A percentile compares a stretch with the other conserved stretches of the same genome.
Evolutionary conservation across 2,797 vertebrate genomes (phyloP).

Genomic region (Periophthalmus magnuspinnatus): DNA sequence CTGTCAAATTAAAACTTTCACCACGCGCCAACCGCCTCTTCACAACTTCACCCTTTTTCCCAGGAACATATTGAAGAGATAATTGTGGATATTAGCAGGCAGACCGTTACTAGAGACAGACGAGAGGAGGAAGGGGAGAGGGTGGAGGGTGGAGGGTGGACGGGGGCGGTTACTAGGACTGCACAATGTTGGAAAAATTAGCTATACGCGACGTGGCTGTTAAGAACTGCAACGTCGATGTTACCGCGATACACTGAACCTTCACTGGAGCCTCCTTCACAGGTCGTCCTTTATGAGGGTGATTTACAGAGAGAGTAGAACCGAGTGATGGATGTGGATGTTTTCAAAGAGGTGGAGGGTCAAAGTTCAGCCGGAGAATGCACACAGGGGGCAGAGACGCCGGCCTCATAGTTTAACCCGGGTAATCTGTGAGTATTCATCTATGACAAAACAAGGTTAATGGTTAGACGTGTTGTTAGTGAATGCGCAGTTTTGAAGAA

Average conservation of each 20-base stretch:
- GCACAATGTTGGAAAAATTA: no score
- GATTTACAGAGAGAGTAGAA: constrained; percentile 74
- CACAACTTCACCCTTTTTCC: constrained; percentile 67
- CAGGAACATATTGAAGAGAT: constrained; percentile 75
- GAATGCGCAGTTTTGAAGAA: not conserved
- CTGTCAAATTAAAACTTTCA: constrained; percentile 81
- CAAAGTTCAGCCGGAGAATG: not conserved
- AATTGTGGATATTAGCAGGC: constrained; percentile 82
- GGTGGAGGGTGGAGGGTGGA: no score
- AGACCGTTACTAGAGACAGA: constrained; percentile 66
- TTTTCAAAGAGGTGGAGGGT: constrained; percentile 61
- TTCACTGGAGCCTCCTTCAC: constrained; percentile 77
- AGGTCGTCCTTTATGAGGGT: constrained; percentile 75
- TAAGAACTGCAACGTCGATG: no score
- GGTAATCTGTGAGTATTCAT: not conserved
- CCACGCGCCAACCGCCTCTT: constrained; percentile 64
- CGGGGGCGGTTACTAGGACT: no score
- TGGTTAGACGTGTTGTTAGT: not conserved
- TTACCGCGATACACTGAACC: constrained; percentile 53
- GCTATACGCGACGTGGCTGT: no score
- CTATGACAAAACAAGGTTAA: not conserved
- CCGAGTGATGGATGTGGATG: constrained; percentile 78
- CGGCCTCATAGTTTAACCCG: not conserved
- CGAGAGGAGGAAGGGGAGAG: constrained; percentile 26
- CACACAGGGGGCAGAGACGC: not conserved